These are phyloP conservation scores for Perdita meconis DNA, from an alignment of 2,888 invertebrate species.

Conservation along the genomic window DNA sequence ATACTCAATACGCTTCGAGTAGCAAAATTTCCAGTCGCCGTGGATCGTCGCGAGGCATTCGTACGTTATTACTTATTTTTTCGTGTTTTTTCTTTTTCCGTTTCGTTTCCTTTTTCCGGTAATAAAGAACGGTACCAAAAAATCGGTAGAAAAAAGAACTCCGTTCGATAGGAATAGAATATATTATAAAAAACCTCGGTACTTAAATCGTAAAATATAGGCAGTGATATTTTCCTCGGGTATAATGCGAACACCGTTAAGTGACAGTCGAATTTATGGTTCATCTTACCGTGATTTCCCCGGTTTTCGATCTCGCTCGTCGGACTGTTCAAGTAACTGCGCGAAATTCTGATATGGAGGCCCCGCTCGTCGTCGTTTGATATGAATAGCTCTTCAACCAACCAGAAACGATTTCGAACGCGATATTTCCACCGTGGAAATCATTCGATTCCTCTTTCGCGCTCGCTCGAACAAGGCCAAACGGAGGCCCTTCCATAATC, in stretches of 20 bases:
- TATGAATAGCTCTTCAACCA: constrained; percentile 28
- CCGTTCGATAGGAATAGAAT: constrained; percentile 15
- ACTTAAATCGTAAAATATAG: constrained; percentile 31
- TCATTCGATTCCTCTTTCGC: constrained; percentile 11
- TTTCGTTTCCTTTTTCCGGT: no score
- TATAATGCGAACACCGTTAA: constrained; percentile 5
- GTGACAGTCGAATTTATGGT: not conserved
- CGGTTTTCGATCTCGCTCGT: no score
- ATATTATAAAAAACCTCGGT: constrained; percentile 2
- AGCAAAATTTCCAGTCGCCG: constrained; percentile 48
- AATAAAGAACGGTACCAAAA: constrained; percentile 2
- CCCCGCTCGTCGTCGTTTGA: constrained; percentile 28
- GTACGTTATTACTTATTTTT: no score
- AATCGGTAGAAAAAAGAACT: constrained; percentile 12
- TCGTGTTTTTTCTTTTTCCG: not conserved
- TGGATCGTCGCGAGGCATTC: constrained; percentile 64
- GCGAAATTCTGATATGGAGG: constrained; percentile 40
- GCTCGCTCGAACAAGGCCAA: not conserved
- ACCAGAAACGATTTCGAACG: constrained; percentile 4
- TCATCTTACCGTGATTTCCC: not conserved
- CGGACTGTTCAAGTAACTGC: constrained; percentile 37
- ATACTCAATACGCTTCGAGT: constrained; percentile 68
- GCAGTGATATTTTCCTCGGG: constrained; percentile 42
- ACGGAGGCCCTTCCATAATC: not conserved
- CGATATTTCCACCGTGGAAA: not conserved